A percentile compares a stretch with the other conserved stretches of the same genome.
phyloP scores from a whole-genome alignment of 2,113 vertebrate genomes.

The Nematolebias whitei region DNA sequence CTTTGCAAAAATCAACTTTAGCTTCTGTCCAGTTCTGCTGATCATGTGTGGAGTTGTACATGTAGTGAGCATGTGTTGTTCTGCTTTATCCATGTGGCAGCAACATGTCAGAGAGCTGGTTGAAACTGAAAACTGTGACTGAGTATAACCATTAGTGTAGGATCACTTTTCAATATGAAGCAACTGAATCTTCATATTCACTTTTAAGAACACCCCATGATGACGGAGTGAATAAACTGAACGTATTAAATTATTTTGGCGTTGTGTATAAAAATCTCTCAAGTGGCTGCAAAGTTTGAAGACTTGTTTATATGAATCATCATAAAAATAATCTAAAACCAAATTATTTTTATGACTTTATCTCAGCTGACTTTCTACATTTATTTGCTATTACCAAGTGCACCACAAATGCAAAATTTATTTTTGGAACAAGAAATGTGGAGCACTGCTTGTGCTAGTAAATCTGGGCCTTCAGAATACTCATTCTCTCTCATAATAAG shows the following conservation, averaged over 20 bases:
- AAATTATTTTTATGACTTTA: neutral
- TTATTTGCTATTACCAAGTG: neutral
- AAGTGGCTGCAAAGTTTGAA: too few relatives aligned
- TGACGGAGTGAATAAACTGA: too few relatives aligned
- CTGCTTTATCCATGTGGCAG: neutral
- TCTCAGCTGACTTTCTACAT: neutral
- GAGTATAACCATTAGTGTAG: neutral
- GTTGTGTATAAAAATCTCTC: too few relatives aligned
- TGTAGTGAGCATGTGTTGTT: conserved; percentile 5
- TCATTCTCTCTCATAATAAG: neutral
- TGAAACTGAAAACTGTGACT: neutral
- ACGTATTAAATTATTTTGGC: too few relatives aligned
- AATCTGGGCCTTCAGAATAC: neutral
- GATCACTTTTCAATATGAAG: neutral
- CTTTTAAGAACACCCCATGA: neutral
- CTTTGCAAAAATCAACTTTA: neutral
- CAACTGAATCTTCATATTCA: neutral
- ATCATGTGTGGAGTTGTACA: neutral
- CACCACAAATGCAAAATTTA: neutral
- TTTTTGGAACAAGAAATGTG: neutral
- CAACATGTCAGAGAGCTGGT: conserved; percentile 1
- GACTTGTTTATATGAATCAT: too few relatives aligned
- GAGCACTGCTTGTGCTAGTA: too few relatives aligned
- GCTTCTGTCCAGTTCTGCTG: neutral
- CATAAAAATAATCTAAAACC: too few relatives aligned